phyloP scores from a whole-genome alignment of 2,113 vertebrate genomes.

The Anser brachyrhynchus region DNA sequence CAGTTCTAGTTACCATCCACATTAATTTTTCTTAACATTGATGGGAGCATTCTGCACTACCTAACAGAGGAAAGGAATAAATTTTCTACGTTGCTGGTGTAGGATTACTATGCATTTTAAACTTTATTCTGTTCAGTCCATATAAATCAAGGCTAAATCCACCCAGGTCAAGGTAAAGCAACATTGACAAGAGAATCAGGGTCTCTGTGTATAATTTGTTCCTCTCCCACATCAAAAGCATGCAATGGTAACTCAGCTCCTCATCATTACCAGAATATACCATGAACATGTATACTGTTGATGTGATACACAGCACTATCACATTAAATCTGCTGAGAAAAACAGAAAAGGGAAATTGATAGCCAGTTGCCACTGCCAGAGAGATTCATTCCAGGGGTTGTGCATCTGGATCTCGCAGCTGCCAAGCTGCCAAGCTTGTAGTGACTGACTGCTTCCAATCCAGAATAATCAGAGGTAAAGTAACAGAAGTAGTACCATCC shows the following conservation, averaged over 20 bases:
- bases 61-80: neutral
- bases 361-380: constrained; percentile 43
- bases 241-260: neutral
- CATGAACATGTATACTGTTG: constrained; percentile 43
- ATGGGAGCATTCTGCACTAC: neutral
- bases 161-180: neutral
- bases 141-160: neutral
- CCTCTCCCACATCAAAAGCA: constrained; percentile 8
- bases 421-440: constrained; percentile 45
- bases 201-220: neutral
- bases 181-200: neutral
- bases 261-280: neutral
- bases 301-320: neutral
- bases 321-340: constrained; percentile 45
- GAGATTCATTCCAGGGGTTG: constrained; percentile 38
- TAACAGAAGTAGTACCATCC: neutral
- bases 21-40: neutral
- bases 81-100: neutral
- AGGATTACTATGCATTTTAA: neutral
- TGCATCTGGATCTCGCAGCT: constrained; percentile 52
- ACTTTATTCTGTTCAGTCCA: neutral
- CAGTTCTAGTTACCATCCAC: neutral
- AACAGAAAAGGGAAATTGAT: constrained; percentile 37
- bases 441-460: constrained; percentile 8
- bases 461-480: constrained; percentile 33